Percentiles rank a stretch among this genome's conserved stretches.
These are phyloP conservation scores for Sardina pilchardus DNA, from an alignment of 2,113 vertebrate species.

Conservation along the genomic window DNA sequence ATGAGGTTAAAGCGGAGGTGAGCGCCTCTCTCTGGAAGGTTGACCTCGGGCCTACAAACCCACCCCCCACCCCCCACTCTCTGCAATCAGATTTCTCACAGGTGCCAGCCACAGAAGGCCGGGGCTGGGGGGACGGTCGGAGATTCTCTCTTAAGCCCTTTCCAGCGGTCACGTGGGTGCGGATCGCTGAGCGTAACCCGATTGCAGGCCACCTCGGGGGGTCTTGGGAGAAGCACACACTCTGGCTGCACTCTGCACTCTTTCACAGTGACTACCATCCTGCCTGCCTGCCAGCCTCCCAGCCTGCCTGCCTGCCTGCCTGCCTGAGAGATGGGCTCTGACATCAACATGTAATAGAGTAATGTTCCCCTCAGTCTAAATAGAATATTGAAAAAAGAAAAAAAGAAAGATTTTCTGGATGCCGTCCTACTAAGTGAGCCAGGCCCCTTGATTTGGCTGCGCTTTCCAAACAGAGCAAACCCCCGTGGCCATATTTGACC, in stretches of 20 bases:
- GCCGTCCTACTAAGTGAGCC: neutral
- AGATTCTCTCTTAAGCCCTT: slow-evolving; percentile 12
- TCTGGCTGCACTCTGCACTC: neutral
- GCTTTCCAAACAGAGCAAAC: slow-evolving; percentile 4
- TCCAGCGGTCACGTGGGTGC: neutral
- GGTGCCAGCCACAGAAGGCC: neutral
- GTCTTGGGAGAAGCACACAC: slow-evolving; percentile 4
- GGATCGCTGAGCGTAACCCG: slow-evolving; percentile 3
- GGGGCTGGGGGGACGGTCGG: neutral
- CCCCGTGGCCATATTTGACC: slow-evolving; percentile 12
- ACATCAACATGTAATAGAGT: slow-evolving; percentile 3
- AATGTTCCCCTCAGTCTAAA: neutral
- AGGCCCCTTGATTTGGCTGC: neutral
- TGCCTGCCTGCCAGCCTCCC: neutral
- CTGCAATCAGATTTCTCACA: neutral
- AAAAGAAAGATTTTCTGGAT: neutral
- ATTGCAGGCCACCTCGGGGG: slow-evolving; percentile 3
- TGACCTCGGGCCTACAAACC: neutral
- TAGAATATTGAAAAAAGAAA: neutral
- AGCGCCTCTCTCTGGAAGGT: neutral
- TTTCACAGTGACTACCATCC: neutral
- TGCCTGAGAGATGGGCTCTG: neutral
- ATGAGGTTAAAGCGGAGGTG: neutral
- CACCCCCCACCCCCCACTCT: neutral
- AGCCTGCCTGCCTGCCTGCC: neutral